Base-by-base conservation (phyloP, 2,113 vertebrate genomes). In the Eubucco bourcierii region DNA sequence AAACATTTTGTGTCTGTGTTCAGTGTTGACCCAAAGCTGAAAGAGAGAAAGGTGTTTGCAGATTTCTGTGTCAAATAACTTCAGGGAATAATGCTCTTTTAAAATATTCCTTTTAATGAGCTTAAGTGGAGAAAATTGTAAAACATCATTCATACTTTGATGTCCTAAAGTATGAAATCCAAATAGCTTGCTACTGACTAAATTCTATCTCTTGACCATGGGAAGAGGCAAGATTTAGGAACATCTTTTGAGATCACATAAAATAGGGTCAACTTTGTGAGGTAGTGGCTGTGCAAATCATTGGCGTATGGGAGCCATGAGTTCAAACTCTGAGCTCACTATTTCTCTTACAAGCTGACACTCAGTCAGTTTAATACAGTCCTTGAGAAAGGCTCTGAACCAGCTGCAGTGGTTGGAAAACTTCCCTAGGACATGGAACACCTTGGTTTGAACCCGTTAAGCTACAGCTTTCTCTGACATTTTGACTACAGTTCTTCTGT, bases 111-210 rank as follows among this genome's bases (percentile, higher is more conserved):
- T 91, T 90, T 95, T 97, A 96, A 98, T 97, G 96, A 96, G 95
- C 95, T 97, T 97, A 98, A 95, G 95, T 89, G 78, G 73, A 94
- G 87, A 93, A 94, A 95, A 97, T 96, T 95, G 95, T 97, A 97
- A 97, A 95, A 78, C 87, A 94, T 90, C 72, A 83, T 97, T 91
- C 66, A 64, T 95, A 96, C 96, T 98, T 97, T 98, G 97, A 97
- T 97, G 95, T 97, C 94, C 89, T 95, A 80, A 90, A 97, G 91
- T 97, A 96, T 95, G 96, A 97, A 96, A 97, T 97, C 96, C 93
- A 87, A 95, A 65, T 92, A 80, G 93, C 95, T 96, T 96, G 89
- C 80, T 75, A 84, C 82, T 7, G 4, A 31, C 94, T 83, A 66
- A 93, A 93, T 82, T 96, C 93, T 61, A 53, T 90, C 84, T 68